phyloP scores from a whole-genome alignment of 2,888 invertebrate genomes.

The Gisinianus flammeolus region DNA sequence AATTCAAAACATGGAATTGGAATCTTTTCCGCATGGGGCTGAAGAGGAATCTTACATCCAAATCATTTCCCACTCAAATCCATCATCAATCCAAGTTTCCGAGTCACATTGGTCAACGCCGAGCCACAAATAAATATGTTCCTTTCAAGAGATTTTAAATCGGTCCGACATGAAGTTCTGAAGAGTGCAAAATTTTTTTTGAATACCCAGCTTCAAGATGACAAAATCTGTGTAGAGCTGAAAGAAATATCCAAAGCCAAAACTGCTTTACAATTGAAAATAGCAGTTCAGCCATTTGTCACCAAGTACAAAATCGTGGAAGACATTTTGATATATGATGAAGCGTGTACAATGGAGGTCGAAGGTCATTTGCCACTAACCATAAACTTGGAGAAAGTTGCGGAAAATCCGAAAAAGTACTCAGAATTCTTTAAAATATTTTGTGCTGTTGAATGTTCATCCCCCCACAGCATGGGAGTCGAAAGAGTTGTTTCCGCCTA shows the following conservation, averaged over 20 bases:
- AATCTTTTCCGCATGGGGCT: not conserved
- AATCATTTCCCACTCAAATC: not conserved
- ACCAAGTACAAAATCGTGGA: constrained; percentile 1
- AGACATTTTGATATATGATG: not conserved
- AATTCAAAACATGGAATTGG: not conserved
- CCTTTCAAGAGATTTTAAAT: constrained; percentile 5
- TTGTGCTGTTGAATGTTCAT: not conserved
- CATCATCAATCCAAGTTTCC: not conserved
- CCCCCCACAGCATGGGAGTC: constrained; percentile 10
- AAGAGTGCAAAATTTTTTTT: not conserved
- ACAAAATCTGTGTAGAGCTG: not conserved
- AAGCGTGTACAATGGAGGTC: not conserved
- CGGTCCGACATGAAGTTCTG: not conserved
- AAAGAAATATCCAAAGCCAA: not conserved
- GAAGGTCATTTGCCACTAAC: not conserved
- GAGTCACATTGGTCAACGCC: not conserved
- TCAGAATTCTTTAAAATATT: not conserved
- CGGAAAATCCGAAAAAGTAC: constrained; percentile 1
- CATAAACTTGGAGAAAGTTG: not conserved
- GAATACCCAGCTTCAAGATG: not conserved
- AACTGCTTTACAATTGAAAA: not conserved
- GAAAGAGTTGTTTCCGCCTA: constrained; percentile 14
- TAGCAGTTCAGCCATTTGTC: not conserved
- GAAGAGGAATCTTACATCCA: not conserved
- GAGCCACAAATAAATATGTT: constrained; percentile 5